Conservation (phyloP, 92 coral and sea anemone genomes). For the Virgularia gustaviana region DNA sequence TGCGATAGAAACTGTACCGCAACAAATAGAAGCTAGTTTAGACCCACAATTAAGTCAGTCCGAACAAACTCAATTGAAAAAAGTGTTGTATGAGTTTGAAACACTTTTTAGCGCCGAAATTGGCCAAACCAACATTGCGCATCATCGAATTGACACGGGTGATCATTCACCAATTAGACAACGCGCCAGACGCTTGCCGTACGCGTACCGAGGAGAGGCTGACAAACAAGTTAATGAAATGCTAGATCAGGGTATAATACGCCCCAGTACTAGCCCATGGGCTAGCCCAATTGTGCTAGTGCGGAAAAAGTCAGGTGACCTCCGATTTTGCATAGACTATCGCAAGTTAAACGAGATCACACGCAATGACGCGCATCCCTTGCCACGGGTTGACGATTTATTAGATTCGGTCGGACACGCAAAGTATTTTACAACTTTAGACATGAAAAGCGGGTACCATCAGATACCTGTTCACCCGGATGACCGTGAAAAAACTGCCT, state of each 20-base stretch:
- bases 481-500: constrained; percentile 35
- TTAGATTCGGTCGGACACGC: constrained; percentile 18
- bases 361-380: constrained; percentile 27
- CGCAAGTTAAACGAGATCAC: constrained; percentile 18
- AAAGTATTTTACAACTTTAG: constrained; percentile 22
- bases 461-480: constrained; percentile 20
- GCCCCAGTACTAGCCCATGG: constrained; percentile 17
- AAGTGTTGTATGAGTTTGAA: not conserved
- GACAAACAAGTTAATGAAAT: not conserved
- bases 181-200: constrained; percentile 10
- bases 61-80: not conserved
- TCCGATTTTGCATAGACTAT: constrained; percentile 35
- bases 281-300: constrained; percentile 27
- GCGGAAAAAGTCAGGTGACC: constrained; percentile 39
- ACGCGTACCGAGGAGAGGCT: not conserved
- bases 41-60: constrained; percentile 8
- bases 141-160: constrained; percentile 40
- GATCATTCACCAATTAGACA: constrained; percentile 27
- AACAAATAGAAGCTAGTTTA: constrained; percentile 41
- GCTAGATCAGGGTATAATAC: not conserved
- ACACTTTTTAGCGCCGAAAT: constrained; percentile 4
- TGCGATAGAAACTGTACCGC: not conserved
- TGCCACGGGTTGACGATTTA: constrained; percentile 22
- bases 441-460: constrained; percentile 25
- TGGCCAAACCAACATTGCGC: constrained; percentile 28